Evolutionary conservation across 2,888 invertebrate genomes (phyloP), one percentile per base, ranked within the genome.

Genomic region (Liodrosophila aerea): DNA sequence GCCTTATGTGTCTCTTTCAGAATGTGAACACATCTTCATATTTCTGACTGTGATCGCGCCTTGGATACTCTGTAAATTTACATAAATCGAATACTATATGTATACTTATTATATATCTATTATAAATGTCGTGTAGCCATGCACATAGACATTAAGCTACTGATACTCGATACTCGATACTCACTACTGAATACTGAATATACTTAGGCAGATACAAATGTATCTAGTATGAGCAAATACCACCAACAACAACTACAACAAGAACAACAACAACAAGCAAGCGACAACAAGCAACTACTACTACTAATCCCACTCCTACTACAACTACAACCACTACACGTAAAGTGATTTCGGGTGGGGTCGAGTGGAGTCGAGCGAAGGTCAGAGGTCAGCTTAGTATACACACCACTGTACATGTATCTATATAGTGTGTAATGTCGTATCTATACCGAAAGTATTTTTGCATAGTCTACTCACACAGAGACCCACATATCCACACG

Each of bases 41-140:
- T 84, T 88, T 88, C 88, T 88, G 88, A 88, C 87, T 85, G 80
- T 87, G 88, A 86, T 88, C 73, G 87, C 84, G 87, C 85, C 87
- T 78, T 87, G 88, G 88, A 87, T 87, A 83, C 77, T 85, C 73
- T 76, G 67, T 74, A 75, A 73, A 75, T 73, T 82, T 49, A 56
- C 41, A 81, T 76, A 76, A 58, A 70, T 53, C 47, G 43, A 43
- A 49, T 51, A n/a, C 2, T 15, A 63, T 62, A 31, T 18, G 34
- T 18, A 40, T 39, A 41, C 7, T 5, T 8, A 58, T 37, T 57
- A 63, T 13, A 45, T 31, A 44, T 27, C 2, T 12, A 30, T 37
- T 37, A 16, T 12, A 37, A 59, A 40, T 31, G 49, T 52, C 54
- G 56, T 52, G 43, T 52, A 53, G 54, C 58, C 39, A 52, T 56